Evolutionary conservation across 2,888 invertebrate species (phyloP).

Genomic region (Trichopria drosophilae): DNA sequence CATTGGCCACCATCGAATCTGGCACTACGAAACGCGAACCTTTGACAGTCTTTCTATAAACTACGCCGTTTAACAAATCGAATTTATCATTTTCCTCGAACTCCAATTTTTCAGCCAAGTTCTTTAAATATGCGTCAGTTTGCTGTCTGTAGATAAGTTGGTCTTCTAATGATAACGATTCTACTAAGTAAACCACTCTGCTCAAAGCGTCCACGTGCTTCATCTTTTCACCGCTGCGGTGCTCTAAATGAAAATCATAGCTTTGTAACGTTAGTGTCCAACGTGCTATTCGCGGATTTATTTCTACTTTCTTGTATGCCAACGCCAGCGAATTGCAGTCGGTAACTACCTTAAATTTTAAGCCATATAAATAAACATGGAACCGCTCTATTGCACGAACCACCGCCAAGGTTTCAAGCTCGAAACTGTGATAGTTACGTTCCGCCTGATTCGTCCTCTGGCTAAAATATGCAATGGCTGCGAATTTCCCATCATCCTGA

Average conservation of each 20-base stretch:
- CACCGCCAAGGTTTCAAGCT: too few species aligned
- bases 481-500: too few species aligned
- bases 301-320: conserved; percentile 41
- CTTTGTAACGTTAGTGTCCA: conserved; percentile 40
- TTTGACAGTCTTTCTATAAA: conserved; percentile 20
- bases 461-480: conserved; percentile 5
- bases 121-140: too few species aligned
- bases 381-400: too few species aligned
- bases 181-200: conserved; percentile 14
- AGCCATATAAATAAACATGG: too few species aligned
- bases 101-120: conserved; percentile 15
- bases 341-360: too few species aligned
- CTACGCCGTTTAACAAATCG: conserved; percentile 23
- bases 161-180: too few species aligned
- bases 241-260: conserved; percentile 35
- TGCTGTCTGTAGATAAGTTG: too few species aligned
- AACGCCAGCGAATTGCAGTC: conserved; percentile 42
- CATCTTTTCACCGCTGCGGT: conserved; percentile 34
- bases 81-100: conserved; percentile 14
- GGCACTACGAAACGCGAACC: conserved; percentile 15
- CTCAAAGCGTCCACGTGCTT: conserved; percentile 40
- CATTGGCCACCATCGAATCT: conserved; percentile 4
- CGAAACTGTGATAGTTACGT: neutral
- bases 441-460: conserved; percentile 24
- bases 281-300: conserved; percentile 41